A percentile compares a stretch with the other conserved stretches of the same genome.
Evolutionary conservation across 2,113 vertebrate genomes (phyloP).

Genomic region (Struthio camelus): DNA sequence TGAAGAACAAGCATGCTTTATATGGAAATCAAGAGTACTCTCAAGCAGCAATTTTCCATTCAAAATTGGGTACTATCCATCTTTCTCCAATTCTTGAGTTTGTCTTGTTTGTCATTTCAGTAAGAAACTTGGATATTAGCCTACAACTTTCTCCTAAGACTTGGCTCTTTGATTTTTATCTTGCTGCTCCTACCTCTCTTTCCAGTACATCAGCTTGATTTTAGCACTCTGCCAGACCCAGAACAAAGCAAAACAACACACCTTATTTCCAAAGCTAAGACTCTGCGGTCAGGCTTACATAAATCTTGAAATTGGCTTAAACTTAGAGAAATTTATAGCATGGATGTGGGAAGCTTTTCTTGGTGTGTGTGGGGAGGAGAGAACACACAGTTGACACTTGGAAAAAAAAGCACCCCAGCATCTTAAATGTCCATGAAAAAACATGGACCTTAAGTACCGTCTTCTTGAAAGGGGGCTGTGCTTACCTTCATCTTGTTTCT

Average conservation of each 20-base stretch:
- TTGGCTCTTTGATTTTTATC: background rate
- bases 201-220: background rate
- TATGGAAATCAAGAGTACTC: background rate
- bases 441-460: background rate
- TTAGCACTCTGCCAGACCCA: background rate
- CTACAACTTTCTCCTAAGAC: background rate
- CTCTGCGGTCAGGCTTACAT: background rate
- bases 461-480: background rate
- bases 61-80: background rate
- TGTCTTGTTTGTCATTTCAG: background rate
- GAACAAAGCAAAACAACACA: background rate
- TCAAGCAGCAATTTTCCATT: background rate
- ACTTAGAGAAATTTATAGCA: background rate
- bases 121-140: background rate
- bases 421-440: background rate
- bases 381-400: background rate
- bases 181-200: background rate
- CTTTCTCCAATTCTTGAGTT: background rate
- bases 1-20: background rate
- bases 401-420: background rate
- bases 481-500: background rate
- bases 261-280: background rate
- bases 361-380: background rate
- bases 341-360: background rate
- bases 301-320: background rate